Conservation (phyloP, 2,888 invertebrate species). For the Caenorhabditis sp. region DNA sequence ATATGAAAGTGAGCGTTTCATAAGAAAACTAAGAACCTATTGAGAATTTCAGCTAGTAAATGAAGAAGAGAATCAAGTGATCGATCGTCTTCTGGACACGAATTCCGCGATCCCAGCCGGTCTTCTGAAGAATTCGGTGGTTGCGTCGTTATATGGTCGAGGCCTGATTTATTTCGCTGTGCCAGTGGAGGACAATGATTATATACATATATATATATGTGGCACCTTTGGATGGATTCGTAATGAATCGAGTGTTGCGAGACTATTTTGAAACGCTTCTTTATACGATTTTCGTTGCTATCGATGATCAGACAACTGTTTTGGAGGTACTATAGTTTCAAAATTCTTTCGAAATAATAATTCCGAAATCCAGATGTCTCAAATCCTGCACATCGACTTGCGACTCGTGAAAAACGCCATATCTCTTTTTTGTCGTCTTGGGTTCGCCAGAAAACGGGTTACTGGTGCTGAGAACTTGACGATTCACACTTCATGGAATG, state of each 20-base stretch:
- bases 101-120: slow-evolving; percentile 88
- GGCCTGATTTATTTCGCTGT: slow-evolving; percentile 95
- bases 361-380: slow-evolving; percentile 85
- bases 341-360: neutral
- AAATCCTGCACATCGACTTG: slow-evolving; percentile 90
- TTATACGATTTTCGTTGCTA: slow-evolving; percentile 97
- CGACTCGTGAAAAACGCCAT: slow-evolving; percentile 94
- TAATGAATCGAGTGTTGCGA: slow-evolving; percentile 96
- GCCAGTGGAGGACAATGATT: slow-evolving; percentile 88
- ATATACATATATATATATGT: slow-evolving; percentile 88
- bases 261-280: slow-evolving; percentile 96
- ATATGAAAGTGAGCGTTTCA: slow-evolving; percentile 86
- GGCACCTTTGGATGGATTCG: slow-evolving; percentile 95
- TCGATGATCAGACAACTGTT: slow-evolving; percentile 95
- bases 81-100: slow-evolving; percentile 91
- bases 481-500: slow-evolving; percentile 66
- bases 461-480: slow-evolving; percentile 80
- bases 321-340: slow-evolving; percentile 91
- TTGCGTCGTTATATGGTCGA: slow-evolving; percentile 85
- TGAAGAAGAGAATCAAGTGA: slow-evolving; percentile 85
- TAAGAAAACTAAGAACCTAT: neutral
- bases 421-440: slow-evolving; percentile 93
- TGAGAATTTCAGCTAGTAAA: neutral
- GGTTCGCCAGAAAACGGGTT: slow-evolving; percentile 91
- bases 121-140: slow-evolving; percentile 51